Conservation (phyloP, 2,797 vertebrate genomes). For the Cyclura pinguis region DNA sequence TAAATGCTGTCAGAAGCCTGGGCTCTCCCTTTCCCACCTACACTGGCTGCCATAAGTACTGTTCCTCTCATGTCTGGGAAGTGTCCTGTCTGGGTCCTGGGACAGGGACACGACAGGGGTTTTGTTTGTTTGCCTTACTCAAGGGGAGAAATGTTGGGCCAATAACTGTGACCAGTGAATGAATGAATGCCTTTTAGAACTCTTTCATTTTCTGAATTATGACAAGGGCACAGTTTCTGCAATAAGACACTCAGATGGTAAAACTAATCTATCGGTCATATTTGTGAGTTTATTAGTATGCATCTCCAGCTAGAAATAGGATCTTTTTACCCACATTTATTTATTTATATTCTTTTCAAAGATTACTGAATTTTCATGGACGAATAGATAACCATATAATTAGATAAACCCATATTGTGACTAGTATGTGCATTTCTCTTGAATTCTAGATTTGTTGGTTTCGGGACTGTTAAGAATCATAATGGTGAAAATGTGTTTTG, state of each 20-base stretch:
- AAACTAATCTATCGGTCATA: not conserved
- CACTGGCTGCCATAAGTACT: no score
- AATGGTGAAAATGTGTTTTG: not conserved
- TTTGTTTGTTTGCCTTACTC: no score
- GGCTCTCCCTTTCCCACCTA: no score
- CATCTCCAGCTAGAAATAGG: not conserved
- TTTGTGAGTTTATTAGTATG: not conserved
- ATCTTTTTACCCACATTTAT: not conserved
- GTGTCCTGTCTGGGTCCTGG: no score
- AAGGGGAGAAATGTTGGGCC: not conserved
- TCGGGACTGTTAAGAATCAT: not conserved
- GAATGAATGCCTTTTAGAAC: not conserved
- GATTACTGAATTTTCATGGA: not conserved
- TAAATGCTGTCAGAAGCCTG: no score
- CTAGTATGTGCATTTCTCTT: not conserved
- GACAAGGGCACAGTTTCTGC: not conserved
- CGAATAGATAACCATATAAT: no score
- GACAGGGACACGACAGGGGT: no score
- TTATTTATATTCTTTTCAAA: not conserved
- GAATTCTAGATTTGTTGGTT: not conserved
- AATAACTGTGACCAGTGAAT: not conserved
- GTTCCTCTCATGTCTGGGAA: no score
- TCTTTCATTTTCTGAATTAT: not conserved
- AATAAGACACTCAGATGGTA: not conserved
- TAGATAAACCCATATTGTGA: not conserved